Percentiles rank a stretch among this genome's conserved stretches.
Evolutionary conservation across 2,888 invertebrate genomes (phyloP).

Genomic region (Fissipunctia ypsillon): DNA sequence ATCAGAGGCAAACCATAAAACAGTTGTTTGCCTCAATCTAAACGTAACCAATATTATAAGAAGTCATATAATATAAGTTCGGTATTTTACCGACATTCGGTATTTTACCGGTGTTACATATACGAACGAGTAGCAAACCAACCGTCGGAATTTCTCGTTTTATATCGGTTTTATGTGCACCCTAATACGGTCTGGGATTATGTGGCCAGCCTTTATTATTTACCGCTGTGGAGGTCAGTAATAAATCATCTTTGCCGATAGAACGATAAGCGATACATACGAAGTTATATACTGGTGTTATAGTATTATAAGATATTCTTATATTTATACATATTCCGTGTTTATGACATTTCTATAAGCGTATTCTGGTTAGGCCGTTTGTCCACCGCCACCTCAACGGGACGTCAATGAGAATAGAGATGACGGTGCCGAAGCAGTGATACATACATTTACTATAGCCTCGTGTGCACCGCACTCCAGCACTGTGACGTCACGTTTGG

Average conservation of each 20-base stretch:
- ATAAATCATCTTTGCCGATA: conserved; percentile 77
- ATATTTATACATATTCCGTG: conserved; percentile 23
- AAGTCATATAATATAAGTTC: conserved; percentile 47
- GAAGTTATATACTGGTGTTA: conserved; percentile 25
- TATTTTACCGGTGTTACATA: conserved; percentile 57
- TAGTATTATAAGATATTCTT: conserved; percentile 29
- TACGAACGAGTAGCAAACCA: conserved; percentile 63
- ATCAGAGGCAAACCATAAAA: conserved; percentile 50
- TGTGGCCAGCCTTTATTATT: conserved; percentile 78
- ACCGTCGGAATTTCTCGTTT: conserved; percentile 59
- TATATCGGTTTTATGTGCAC: conserved; percentile 66
- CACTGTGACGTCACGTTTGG: too few species aligned
- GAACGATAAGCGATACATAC: conserved; percentile 69
- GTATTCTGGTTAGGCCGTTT: too few species aligned
- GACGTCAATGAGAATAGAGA: too few species aligned
- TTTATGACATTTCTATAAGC: background rate
- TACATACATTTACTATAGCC: too few species aligned
- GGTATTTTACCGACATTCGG: conserved; percentile 53
- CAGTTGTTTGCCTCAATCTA: conserved; percentile 61
- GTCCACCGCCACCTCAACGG: too few species aligned
- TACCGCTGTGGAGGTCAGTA: conserved; percentile 70
- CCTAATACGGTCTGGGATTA: conserved; percentile 67
- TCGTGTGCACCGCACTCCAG: too few species aligned
- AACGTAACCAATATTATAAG: conserved; percentile 51
- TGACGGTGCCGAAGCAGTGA: too few species aligned